phyloP scores from a whole-genome alignment of 92 coral and sea anemone genomes.

The Meandrina meandrites region DNA sequence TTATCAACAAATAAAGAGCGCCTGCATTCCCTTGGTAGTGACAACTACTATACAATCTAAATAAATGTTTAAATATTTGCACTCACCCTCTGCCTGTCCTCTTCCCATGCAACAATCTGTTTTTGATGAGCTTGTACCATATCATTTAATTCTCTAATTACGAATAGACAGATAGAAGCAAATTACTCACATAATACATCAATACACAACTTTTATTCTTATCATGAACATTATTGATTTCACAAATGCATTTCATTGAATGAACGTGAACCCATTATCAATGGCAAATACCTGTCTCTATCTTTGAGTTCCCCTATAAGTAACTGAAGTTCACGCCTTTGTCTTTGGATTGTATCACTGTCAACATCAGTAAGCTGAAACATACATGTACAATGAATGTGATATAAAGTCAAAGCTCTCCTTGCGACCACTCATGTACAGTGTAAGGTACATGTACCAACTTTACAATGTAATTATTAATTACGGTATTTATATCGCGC shows the following conservation, averaged over 20 bases:
- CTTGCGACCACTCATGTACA: too few relatives aligned
- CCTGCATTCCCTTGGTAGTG: too few relatives aligned
- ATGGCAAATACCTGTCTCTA: slow-evolving; percentile 85
- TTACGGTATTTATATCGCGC: too few relatives aligned
- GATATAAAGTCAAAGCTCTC: too few relatives aligned
- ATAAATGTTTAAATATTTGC: too few relatives aligned
- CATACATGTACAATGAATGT: background rate
- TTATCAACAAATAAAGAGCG: too few relatives aligned
- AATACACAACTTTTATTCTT: too few relatives aligned
- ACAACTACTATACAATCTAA: too few relatives aligned
- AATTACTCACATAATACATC: background rate
- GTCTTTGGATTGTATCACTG: slow-evolving; percentile 94
- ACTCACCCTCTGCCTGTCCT: slow-evolving; percentile 94
- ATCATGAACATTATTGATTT: too few relatives aligned
- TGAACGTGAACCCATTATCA: background rate
- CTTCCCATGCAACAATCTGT: slow-evolving; percentile 98
- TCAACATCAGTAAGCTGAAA: slow-evolving; percentile 88
- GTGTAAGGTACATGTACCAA: too few relatives aligned
- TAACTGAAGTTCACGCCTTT: slow-evolving; percentile 95
- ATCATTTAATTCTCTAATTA: slow-evolving; percentile 88
- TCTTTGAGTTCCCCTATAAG: slow-evolving; percentile 95
- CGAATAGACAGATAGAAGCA: background rate
- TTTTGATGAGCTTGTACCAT: slow-evolving; percentile 99
- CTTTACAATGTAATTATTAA: too few relatives aligned
- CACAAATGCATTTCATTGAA: background rate